Base-by-base conservation (phyloP, 2,797 vertebrate species). In the Gymnothorax reevesii region DNA sequence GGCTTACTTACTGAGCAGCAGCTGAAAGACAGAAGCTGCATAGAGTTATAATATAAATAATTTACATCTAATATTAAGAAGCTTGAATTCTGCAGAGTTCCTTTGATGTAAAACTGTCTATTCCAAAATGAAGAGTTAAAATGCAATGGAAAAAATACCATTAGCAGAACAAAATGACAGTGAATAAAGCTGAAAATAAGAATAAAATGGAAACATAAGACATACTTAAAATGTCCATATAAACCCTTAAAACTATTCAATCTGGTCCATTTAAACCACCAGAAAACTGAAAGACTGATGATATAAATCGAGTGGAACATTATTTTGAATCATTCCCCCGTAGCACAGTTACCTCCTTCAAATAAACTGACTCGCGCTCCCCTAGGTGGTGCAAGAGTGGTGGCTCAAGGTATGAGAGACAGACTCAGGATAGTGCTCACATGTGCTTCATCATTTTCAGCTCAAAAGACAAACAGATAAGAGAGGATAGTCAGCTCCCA, bases 391-490 rank as follows among this genome's bases (percentile, higher is more conserved):
- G 60, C 49, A 25, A 49, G 20, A 71, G 85, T 6, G 64, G 85
- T 9, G 15, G 25, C n/a, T 8, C 22, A 17, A 57, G 64, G 66
- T 22, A 13, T 22, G 64, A 64, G 17, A 42, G 62, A 27, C 25
- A 71, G 20, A 64, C 82, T 75, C 80, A 75, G n/a, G 77, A 57
- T 57, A 13, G 52, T 27, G 54, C 33, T n/a, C 25, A 42, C 69
- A 22, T 86, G 55, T 86, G 80, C 75, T 86, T 86, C 17, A 9
- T 71, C 86, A 83, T 83, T 83, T 33, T 83, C 80, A 75, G 86
- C 86, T 73, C 64, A 71, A 80, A 54, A 86, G 62, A 64, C 82
- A 15, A 62, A 57, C 54, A 33, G 86, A 86, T 71, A 86, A 86
- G 83, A 86, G 83, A 69, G 25, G 25, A 20, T 27, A 52, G 57